Conservation (phyloP, 2,888 invertebrate genomes). For the Leucophenga montana region DNA sequence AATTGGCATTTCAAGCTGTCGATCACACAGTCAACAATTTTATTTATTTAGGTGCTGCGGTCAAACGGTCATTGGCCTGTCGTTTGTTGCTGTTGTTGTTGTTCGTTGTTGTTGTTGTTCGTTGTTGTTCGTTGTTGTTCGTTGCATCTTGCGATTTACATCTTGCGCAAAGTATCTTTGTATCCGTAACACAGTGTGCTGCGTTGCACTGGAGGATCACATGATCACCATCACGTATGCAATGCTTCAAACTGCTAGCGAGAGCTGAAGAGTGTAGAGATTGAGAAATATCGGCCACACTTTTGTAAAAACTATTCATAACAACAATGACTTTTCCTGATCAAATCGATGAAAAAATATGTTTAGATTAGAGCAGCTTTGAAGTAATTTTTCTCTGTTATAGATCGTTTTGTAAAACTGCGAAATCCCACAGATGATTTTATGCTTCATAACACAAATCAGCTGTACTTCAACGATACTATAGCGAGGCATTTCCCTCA, state of each 20-base stretch:
- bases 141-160: conserved; percentile 20
- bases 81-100: conserved; percentile 19
- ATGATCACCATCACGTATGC: conserved; percentile 13
- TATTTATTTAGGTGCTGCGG: conserved; percentile 48
- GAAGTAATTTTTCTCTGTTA: too few species aligned
- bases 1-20: conserved; percentile 2
- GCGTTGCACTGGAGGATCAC: background rate
- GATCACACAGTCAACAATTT: too few species aligned
- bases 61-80: conserved; percentile 65
- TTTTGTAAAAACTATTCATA: conserved; percentile 65
- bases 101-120: background rate
- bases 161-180: conserved; percentile 22
- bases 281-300: conserved; percentile 35
- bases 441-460: too few species aligned
- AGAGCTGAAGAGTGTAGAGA: background rate
- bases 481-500: too few species aligned
- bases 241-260: too few species aligned
- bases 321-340: conserved; percentile 48
- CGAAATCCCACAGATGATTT: too few species aligned
- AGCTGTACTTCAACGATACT: too few species aligned
- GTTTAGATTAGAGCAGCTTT: too few species aligned
- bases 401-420: too few species aligned
- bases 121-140: too few species aligned
- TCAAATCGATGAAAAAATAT: background rate
- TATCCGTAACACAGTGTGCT: conserved; percentile 8